phyloP scores from a whole-genome alignment of 2,113 vertebrate genomes.

The Pteruthius melanotis region DNA sequence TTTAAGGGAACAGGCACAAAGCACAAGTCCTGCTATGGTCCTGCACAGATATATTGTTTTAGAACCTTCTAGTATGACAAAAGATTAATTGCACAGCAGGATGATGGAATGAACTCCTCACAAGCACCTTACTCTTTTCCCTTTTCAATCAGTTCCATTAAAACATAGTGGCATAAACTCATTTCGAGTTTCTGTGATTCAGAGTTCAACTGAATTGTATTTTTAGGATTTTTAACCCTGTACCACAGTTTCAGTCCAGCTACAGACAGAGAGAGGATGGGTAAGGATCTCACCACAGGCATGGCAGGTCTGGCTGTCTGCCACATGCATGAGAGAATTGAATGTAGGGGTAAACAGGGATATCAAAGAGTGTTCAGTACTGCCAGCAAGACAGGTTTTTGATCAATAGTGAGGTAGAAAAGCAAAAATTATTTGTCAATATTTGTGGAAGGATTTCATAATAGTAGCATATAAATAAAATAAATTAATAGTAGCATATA shows the following conservation, averaged over 20 bases:
- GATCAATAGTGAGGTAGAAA: neutral
- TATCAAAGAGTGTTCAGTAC: neutral
- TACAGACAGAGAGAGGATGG: neutral
- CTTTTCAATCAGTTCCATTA: neutral
- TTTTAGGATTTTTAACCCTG: neutral
- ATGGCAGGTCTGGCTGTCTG: neutral
- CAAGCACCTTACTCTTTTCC: accelerated
- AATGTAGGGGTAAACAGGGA: neutral
- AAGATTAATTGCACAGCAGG: neutral
- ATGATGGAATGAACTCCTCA: neutral
- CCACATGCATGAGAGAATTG: neutral
- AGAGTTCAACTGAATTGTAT: neutral
- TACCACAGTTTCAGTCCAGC: neutral
- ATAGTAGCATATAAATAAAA: neutral
- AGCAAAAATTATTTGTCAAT: neutral
- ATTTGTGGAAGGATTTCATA: neutral
- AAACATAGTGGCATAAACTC: neutral
- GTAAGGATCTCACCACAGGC: neutral
- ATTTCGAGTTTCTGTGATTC: neutral
- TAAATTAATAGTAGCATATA: neutral
- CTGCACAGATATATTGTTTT: neutral
- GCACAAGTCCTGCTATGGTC: neutral
- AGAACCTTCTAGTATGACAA: neutral
- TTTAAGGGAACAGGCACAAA: neutral
- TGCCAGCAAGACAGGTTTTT: neutral